Evolutionary conservation across 2,113 vertebrate species (phyloP).

Genomic region (Caracal caracal): DNA sequence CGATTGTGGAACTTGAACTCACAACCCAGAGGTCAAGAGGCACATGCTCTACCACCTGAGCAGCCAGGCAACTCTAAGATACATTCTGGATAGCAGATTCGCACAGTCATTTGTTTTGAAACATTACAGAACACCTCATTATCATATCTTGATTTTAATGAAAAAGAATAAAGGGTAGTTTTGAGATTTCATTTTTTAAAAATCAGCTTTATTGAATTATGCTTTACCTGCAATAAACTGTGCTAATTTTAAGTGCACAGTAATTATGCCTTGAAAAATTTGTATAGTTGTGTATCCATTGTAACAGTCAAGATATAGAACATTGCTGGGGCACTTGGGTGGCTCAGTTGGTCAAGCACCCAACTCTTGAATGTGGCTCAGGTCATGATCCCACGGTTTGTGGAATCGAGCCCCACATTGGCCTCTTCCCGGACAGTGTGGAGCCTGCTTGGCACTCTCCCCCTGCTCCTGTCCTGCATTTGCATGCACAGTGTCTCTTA

Average conservation of each 20-base stretch:
- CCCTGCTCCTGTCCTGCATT: too few species aligned
- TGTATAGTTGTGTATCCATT: neutral
- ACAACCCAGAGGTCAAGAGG: neutral
- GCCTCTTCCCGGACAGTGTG: too few species aligned
- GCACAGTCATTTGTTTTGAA: conserved; percentile 35
- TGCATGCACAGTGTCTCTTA: too few species aligned
- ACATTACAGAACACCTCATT: neutral
- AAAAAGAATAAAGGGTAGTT: neutral
- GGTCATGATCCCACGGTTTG: too few species aligned
- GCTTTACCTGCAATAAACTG: neutral
- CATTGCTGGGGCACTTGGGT: neutral
- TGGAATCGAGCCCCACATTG: too few species aligned
- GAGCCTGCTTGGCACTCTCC: too few species aligned
- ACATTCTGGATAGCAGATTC: conserved; percentile 39
- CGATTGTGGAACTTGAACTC: neutral
- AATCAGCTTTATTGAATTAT: neutral
- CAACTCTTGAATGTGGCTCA: too few species aligned
- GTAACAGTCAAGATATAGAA: neutral
- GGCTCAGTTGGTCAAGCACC: too few species aligned
- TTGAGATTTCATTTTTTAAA: conserved; percentile 6
- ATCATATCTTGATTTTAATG: conserved; percentile 34
- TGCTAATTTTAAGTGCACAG: neutral
- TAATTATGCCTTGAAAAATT: neutral
- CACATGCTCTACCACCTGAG: neutral
- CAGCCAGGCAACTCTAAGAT: neutral